Base-by-base conservation (phyloP, 2,113 vertebrate species). In the Microtus pennsylvanicus region DNA sequence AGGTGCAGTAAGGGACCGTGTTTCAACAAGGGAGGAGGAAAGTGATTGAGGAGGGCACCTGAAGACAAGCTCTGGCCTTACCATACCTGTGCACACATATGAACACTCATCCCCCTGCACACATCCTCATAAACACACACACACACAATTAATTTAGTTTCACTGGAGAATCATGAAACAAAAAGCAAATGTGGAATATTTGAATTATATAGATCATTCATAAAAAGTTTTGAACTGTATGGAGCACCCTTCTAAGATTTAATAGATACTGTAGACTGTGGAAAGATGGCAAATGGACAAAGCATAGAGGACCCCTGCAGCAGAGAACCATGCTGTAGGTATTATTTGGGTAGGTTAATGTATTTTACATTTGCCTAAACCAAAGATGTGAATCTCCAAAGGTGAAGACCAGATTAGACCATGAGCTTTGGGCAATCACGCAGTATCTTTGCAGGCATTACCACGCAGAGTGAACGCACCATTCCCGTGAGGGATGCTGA, bases 91-190 rank as follows among this genome's bases (percentile, higher is more conserved):
- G 24, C 63, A 45, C 1, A 33, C 5, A 67, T 42, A 63, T 42
- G 80, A 58, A 26, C n/a, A 28, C 42, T 22, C 17, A 47, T 13
- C 8, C 14, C 13, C 42, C 4, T 35, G 83, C 42, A 69, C 17
- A 86, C 42, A 50, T 85, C 26, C 26, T 28, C 42, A 86, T 13
- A 19, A 30, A 35, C 52, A 58, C 11, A 6, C 22, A 42, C 42
- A 83, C 13, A 83, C 11, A 92, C 33, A 96, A 83, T 77, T 92
- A 97, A 90, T 69, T 93, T 38, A 76, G 30, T 74, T 24, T 92
- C 61, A 63, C 14, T 86, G 45, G 19, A 16, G 45, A 95, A 94
- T 94, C 21, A n/a, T 90, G 45, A 93, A 96, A 83, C 55, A 89
- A 94, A 96, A 72, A 24, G 45, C 28, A 91, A 92, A 26, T 70